Evolutionary conservation across 2,888 invertebrate genomes (phyloP).

Genomic region (Tortrix viridana): DNA sequence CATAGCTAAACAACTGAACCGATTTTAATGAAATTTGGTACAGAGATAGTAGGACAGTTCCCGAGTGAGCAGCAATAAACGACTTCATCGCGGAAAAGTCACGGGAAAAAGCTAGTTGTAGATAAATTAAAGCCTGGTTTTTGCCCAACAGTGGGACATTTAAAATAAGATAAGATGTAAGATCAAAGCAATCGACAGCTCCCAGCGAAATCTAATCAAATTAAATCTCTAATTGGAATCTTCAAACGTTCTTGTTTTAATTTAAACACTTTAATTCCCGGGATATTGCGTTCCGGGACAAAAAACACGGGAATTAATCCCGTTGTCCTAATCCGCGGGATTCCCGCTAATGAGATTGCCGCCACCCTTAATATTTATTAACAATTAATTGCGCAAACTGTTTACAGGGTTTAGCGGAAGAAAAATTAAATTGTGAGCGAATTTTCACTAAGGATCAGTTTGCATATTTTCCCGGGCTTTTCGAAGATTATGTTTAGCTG

Average conservation of each 20-base stretch:
- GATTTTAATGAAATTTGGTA: no score
- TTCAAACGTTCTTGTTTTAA: slow-evolving; percentile 13
- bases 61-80: no score
- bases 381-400: slow-evolving; percentile 18
- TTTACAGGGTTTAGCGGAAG: slow-evolving; percentile 1
- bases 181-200: slow-evolving; percentile 2
- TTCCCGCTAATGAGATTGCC: slow-evolving; percentile 28
- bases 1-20: no score
- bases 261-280: slow-evolving; percentile 4
- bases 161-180: no score
- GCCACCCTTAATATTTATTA: slow-evolving; percentile 24
- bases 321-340: slow-evolving; percentile 1
- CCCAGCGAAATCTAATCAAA: background rate
- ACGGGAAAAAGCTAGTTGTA: no score
- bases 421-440: background rate
- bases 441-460: background rate
- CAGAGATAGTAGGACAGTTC: no score
- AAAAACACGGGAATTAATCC: slow-evolving; percentile 22
- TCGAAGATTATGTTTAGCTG: background rate
- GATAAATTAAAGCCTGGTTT: no score
- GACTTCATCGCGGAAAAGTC: no score
- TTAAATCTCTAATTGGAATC: slow-evolving; percentile 4
- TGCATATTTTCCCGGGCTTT: slow-evolving; percentile 1
- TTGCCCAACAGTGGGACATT: no score
- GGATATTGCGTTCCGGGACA: slow-evolving; percentile 16